Conservation (phyloP, 1,140 invertebrate genomes). For the Drosophila subpulchrella region DNA sequence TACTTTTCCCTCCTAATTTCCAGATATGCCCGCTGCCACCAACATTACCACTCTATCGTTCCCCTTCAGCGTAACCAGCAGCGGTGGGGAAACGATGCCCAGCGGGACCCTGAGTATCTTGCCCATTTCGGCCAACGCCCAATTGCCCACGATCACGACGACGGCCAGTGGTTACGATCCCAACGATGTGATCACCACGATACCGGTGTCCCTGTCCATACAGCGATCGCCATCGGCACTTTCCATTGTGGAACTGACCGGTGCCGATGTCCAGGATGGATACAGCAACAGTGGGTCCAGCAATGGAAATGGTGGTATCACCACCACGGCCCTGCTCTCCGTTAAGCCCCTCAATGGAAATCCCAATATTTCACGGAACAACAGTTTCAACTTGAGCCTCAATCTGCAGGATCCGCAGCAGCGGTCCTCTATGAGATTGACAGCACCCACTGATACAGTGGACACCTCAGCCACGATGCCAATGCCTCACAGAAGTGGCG, state of each 20-base stretch:
- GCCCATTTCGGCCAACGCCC: conserved; percentile 59
- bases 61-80: conserved; percentile 74
- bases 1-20: not conserved
- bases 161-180: conserved; percentile 67
- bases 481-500: conserved; percentile 28
- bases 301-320: conserved; percentile 56
- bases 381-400: conserved; percentile 75
- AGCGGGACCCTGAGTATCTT: conserved; percentile 76
- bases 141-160: conserved; percentile 77
- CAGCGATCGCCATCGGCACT: conserved; percentile 66
- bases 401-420: conserved; percentile 71
- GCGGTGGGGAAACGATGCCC: conserved; percentile 63
- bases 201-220: conserved; percentile 76
- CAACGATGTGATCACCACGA: conserved; percentile 76
- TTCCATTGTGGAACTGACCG: conserved; percentile 71
- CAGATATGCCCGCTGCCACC: conserved; percentile 57
- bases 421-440: conserved; percentile 67
- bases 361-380: conserved; percentile 70
- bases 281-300: conserved; percentile 48
- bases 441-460: conserved; percentile 48
- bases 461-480: conserved; percentile 41
- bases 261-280: conserved; percentile 45
- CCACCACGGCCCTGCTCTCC: conserved; percentile 74
- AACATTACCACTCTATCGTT: conserved; percentile 81
- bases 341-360: conserved; percentile 70